Evolutionary conservation across 2,797 vertebrate genomes (phyloP).

Genomic region (Atherinosoma microstoma): DNA sequence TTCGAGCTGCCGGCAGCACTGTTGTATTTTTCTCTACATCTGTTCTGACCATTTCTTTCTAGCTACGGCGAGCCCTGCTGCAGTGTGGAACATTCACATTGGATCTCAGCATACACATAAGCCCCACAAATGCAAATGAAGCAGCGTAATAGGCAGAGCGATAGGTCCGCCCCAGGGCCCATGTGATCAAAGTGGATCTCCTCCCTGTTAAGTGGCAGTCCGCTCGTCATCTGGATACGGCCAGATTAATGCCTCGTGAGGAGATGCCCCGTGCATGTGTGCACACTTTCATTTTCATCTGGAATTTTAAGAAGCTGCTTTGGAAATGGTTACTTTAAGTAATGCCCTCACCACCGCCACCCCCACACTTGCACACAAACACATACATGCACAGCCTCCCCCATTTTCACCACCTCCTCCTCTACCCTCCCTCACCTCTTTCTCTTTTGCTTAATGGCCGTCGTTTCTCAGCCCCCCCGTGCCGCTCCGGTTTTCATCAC

Average conservation of each 20-base stretch:
- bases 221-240: constrained; percentile 80
- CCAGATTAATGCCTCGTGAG: constrained; percentile 77
- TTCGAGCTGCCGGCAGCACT: constrained; percentile 56
- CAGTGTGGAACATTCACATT: constrained; percentile 73
- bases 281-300: constrained; percentile 73
- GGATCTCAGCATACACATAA: constrained; percentile 79
- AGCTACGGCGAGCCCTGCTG: constrained; percentile 63
- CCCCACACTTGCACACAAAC: constrained; percentile 19
- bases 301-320: constrained; percentile 77
- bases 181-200: constrained; percentile 86
- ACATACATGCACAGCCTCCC: constrained; percentile 8
- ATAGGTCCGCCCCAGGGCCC: constrained; percentile 77
- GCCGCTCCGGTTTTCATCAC: constrained; percentile 83
- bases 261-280: constrained; percentile 42
- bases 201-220: constrained; percentile 83
- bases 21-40: constrained; percentile 46
- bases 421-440: constrained; percentile 60
- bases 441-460: constrained; percentile 77
- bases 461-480: constrained; percentile 75
- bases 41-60: constrained; percentile 63
- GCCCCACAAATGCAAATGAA: constrained; percentile 83
- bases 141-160: constrained; percentile 81
- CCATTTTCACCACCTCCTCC: background rate
- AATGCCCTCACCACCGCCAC: constrained; percentile 35
- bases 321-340: constrained; percentile 81